Percentiles rank a stretch among this genome's conserved stretches.
These are phyloP conservation scores for Bettongia penicillata DNA, from an alignment of 2,113 vertebrate species.

Conservation along the genomic window DNA sequence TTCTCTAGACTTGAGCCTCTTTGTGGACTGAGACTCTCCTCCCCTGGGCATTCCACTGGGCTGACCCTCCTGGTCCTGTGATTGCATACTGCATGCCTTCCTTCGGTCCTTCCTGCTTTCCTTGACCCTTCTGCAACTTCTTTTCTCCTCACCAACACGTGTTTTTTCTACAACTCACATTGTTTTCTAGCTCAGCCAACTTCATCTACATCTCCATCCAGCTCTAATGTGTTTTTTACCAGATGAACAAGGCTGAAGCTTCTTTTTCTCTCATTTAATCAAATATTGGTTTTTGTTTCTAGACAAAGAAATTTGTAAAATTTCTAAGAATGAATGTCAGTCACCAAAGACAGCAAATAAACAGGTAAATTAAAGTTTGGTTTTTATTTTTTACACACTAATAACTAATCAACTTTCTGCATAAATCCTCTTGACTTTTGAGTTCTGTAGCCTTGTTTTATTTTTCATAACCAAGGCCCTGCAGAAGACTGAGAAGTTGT, in stretches of 20 bases:
- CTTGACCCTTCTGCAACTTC: too few species aligned
- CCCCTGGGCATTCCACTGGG: neutral
- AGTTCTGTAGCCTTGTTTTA: slow-evolving; percentile 12
- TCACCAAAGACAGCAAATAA: slow-evolving; percentile 82
- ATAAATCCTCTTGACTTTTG: slow-evolving; percentile 5
- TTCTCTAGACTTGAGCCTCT: neutral
- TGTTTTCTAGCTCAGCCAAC: neutral
- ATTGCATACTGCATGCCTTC: neutral
- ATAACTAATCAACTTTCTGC: slow-evolving; percentile 13
- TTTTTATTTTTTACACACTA: slow-evolving; percentile 15
- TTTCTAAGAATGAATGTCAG: slow-evolving; percentile 81
- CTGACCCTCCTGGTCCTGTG: neutral
- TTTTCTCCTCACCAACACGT: neutral
- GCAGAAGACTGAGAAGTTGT: neutral
- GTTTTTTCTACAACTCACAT: neutral
- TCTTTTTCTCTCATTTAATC: slow-evolving; percentile 17
- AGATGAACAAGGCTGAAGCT: neutral
- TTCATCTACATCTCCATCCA: neutral
- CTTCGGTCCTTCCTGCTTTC: neutral
- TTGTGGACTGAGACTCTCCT: neutral
- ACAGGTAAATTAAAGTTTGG: slow-evolving; percentile 78
- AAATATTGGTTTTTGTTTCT: slow-evolving; percentile 65
- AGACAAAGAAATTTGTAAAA: slow-evolving; percentile 87
- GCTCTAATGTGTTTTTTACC: neutral
- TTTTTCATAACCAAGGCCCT: neutral